Percentiles rank a stretch among this genome's conserved stretches.
These are phyloP conservation scores for Mugil cephalus DNA, from an alignment of 2,113 vertebrate species.

Conservation along the genomic window DNA sequence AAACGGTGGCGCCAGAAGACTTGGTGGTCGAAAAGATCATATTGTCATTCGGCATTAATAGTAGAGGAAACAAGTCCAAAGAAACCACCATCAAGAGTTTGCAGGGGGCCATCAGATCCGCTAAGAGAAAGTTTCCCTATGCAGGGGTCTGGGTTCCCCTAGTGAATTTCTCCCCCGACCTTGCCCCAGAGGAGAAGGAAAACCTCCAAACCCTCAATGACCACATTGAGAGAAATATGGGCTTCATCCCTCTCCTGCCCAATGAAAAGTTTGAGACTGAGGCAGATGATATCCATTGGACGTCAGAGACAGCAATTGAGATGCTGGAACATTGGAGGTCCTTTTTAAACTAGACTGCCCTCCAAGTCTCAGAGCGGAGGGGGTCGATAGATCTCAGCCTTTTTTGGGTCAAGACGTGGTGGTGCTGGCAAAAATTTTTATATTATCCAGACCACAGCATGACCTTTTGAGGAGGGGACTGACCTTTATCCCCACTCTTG, in stretches of 20 bases:
- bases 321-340: neutral
- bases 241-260: neutral
- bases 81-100: neutral
- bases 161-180: neutral
- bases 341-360: neutral
- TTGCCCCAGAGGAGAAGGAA: neutral
- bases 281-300: neutral
- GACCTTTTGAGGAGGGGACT: neutral
- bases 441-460: accelerated
- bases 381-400: too few relatives aligned
- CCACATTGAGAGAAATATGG: neutral
- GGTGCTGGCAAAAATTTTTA: neutral
- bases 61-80: neutral
- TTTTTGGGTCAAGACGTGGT: neutral
- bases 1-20: neutral
- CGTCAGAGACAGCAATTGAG: accelerated
- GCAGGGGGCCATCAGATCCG: neutral
- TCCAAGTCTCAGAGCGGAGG: neutral
- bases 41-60: neutral
- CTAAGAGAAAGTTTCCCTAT: too few relatives aligned
- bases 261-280: neutral
- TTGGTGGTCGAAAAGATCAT: neutral
- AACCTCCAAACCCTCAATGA: accelerated
- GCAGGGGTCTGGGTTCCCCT: slow-evolving; percentile 2
- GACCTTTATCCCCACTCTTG: neutral